Evolutionary conservation across 2,113 vertebrate genomes (phyloP).

Genomic region (Lepidiolamprologus cunningtoni): DNA sequence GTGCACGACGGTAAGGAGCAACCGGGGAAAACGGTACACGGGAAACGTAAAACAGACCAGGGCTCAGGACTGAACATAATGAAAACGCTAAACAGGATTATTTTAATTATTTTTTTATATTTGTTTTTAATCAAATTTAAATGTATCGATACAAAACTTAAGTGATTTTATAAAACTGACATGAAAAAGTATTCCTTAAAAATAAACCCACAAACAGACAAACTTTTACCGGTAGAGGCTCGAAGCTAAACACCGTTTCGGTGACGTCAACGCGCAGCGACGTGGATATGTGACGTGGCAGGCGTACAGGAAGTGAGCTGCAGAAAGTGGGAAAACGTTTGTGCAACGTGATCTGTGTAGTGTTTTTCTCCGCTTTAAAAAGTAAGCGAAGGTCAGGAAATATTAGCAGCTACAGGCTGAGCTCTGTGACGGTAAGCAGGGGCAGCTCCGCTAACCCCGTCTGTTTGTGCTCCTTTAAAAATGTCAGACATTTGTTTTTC

Average conservation of each 20-base stretch:
- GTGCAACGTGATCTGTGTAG: slow-evolving; percentile 41
- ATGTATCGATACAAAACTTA: neutral
- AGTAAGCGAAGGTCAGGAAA: neutral
- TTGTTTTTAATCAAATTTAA: neutral
- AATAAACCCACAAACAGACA: accelerated
- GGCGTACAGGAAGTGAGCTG: slow-evolving; percentile 16
- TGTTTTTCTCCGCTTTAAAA: neutral
- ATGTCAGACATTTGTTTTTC: neutral
- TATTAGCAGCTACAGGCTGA: neutral
- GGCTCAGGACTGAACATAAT: neutral
- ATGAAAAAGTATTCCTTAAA: neutral
- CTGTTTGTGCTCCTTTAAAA: neutral
- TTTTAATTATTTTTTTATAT: neutral
- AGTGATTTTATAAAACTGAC: neutral
- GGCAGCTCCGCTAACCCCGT: neutral
- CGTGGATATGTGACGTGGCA: slow-evolving; percentile 41
- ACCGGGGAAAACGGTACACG: neutral
- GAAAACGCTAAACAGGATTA: neutral
- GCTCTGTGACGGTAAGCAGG: neutral
- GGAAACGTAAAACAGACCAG: neutral
- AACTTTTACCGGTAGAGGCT: neutral
- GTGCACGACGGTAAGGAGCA: neutral
- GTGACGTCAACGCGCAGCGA: slow-evolving; percentile 27
- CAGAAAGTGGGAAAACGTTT: slow-evolving; percentile 31
- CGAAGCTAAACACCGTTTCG: neutral